Evolutionary conservation across 2,113 vertebrate species (phyloP).

Genomic region (Onychostruthus taczanowskii): DNA sequence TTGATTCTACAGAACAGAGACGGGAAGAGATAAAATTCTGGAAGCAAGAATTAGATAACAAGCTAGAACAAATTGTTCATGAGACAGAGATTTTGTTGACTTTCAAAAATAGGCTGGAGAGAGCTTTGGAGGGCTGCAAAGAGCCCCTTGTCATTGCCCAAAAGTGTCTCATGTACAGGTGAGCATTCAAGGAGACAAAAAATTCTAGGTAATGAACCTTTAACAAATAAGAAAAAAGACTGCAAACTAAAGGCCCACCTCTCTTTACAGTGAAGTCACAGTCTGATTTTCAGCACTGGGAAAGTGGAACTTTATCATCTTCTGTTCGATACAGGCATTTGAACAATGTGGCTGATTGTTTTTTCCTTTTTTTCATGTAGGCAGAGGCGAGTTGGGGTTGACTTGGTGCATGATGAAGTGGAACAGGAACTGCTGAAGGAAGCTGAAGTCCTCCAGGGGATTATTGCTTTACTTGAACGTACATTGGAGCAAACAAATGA

Average conservation of each 20-base stretch:
- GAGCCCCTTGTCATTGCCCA: slow-evolving; percentile 77
- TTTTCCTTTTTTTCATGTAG: slow-evolving; percentile 65
- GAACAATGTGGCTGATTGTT: neutral
- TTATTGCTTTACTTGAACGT: slow-evolving; percentile 74
- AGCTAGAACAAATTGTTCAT: slow-evolving; percentile 79
- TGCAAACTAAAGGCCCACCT: neutral
- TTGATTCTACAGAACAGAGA: slow-evolving; percentile 80
- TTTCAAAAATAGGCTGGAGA: slow-evolving; percentile 76
- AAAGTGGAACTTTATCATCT: neutral
- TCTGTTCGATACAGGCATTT: neutral
- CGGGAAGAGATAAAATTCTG: slow-evolving; percentile 85
- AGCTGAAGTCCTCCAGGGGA: slow-evolving; percentile 73
- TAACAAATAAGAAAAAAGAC: neutral
- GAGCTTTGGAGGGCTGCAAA: slow-evolving; percentile 77
- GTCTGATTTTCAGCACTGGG: neutral
- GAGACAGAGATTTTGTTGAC: slow-evolving; percentile 77
- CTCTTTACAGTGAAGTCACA: neutral
- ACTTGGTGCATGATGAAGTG: slow-evolving; percentile 81
- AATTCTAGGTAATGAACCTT: neutral
- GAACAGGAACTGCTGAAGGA: slow-evolving; percentile 85
- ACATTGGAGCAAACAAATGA: slow-evolving; percentile 82
- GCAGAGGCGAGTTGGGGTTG: slow-evolving; percentile 76
- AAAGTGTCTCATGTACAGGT: slow-evolving; percentile 86
- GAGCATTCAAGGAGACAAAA: neutral
- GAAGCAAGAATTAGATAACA: slow-evolving; percentile 84